Evolutionary conservation across 1,140 invertebrate genomes (phyloP).

Genomic region (Branchinecta lindahli): DNA sequence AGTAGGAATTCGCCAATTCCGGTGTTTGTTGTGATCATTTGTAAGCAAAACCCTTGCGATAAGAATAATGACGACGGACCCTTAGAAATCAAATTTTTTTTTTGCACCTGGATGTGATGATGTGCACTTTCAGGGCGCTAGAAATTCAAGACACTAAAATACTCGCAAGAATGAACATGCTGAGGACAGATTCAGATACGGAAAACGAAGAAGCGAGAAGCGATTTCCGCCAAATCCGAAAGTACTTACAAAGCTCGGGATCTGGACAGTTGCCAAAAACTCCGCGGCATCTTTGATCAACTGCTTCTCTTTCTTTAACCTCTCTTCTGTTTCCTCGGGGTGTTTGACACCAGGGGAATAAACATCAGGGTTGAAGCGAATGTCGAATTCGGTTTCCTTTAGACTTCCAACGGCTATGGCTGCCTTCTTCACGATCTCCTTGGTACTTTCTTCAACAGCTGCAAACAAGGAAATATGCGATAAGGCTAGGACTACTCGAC

Average conservation of each 20-base stretch:
- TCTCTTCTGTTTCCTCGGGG: slow-evolving; percentile 42
- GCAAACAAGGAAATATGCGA: not conserved
- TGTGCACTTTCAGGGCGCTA: too few relatives aligned
- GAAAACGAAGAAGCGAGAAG: too few relatives aligned
- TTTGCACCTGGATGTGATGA: too few relatives aligned
- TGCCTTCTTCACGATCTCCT: slow-evolving; percentile 71
- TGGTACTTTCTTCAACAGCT: slow-evolving; percentile 20
- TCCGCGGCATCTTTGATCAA: slow-evolving; percentile 87
- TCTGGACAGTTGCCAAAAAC: slow-evolving; percentile 79
- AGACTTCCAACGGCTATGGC: slow-evolving; percentile 78
- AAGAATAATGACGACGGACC: too few relatives aligned
- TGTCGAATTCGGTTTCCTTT: slow-evolving; percentile 85
- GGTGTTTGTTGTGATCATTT: too few relatives aligned
- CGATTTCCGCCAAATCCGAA: not conserved
- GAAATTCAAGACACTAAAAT: too few relatives aligned
- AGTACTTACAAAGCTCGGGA: slow-evolving; percentile 72
- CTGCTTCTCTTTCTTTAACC: slow-evolving; percentile 63
- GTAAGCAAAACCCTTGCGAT: too few relatives aligned
- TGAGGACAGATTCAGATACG: too few relatives aligned
- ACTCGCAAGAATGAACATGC: too few relatives aligned
- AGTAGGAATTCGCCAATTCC: too few relatives aligned
- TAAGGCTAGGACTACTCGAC: too few relatives aligned
- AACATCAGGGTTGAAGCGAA: slow-evolving; percentile 95
- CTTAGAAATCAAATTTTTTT: too few relatives aligned
- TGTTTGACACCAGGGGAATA: slow-evolving; percentile 86